These are phyloP conservation scores for Cristatella mucedo DNA, from an alignment of 2,888 invertebrate species.

Conservation along the genomic window DNA sequence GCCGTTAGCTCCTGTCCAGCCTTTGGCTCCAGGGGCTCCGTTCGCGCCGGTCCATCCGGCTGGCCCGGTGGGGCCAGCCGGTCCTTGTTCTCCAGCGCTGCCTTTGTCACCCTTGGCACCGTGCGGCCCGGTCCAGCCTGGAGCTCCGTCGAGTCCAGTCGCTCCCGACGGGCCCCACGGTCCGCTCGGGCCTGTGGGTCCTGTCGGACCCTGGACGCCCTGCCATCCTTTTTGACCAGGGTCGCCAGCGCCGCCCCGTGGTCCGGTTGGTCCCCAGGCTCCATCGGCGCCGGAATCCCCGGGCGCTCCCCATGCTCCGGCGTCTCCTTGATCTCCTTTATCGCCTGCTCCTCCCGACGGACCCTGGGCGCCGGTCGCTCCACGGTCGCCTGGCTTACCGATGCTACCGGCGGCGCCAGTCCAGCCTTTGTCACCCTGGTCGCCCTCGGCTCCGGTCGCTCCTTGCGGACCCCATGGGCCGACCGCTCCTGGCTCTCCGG, in stretches of 20 bases:
- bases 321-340: conserved; percentile 9
- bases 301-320: conserved; percentile 5
- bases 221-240: conserved; percentile 8
- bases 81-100: conserved; percentile 7
- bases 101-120: conserved; percentile 10
- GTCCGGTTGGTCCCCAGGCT: conserved; percentile 8
- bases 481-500: conserved; percentile 9
- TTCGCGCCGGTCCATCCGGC: conserved; percentile 8
- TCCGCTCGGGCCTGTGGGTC: conserved; percentile 10
- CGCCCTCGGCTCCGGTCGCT: conserved; percentile 7
- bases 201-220: conserved; percentile 12
- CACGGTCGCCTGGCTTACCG: conserved; percentile 10
- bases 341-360: conserved; percentile 10
- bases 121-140: conserved; percentile 5
- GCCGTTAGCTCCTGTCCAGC: conserved; percentile 9
- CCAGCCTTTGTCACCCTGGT: conserved; percentile 9
- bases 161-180: conserved; percentile 6
- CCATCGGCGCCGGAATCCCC: conserved; percentile 9
- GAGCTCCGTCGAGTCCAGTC: conserved; percentile 5
- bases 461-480: conserved; percentile 11
- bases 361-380: conserved; percentile 12
- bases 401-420: conserved; percentile 11
- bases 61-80: conserved; percentile 9
- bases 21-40: conserved; percentile 9
- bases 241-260: conserved; percentile 7